Percentiles rank a stretch among this genome's conserved stretches.
These are phyloP conservation scores for Aptenodytes forsteri DNA, from an alignment of 2,113 vertebrate genomes.

Conservation along the genomic window DNA sequence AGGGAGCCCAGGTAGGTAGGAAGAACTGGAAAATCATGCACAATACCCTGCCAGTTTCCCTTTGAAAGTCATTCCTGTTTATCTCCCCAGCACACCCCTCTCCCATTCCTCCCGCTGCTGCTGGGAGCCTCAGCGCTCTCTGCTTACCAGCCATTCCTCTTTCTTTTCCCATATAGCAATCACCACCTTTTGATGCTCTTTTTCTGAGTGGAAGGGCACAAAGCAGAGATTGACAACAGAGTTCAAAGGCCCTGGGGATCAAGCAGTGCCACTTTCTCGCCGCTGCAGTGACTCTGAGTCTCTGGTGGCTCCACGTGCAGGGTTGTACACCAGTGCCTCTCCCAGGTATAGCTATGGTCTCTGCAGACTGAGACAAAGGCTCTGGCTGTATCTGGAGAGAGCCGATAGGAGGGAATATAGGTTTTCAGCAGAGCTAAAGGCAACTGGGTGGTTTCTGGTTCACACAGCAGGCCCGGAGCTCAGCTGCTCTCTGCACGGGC, in stretches of 20 bases:
- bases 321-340: neutral
- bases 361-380: neutral
- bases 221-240: rapidly evolving
- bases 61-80: slow-evolving; percentile 1
- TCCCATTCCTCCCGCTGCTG: neutral
- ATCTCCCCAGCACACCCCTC: neutral
- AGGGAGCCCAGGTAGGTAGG: neutral
- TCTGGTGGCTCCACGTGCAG: neutral
- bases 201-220: neutral
- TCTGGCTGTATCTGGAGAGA: neutral
- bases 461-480: neutral
- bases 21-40: neutral
- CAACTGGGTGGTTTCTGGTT: neutral
- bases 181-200: neutral
- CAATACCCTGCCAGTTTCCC: neutral
- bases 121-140: neutral
- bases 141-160: neutral
- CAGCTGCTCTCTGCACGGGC: neutral
- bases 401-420: neutral
- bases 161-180: neutral
- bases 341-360: neutral
- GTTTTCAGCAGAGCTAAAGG: neutral
- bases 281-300: neutral
- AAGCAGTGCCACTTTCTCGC: neutral
- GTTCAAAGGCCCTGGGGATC: neutral